phyloP scores from a whole-genome alignment of 2,797 vertebrate species.

The Silurus lanzhouensis region DNA sequence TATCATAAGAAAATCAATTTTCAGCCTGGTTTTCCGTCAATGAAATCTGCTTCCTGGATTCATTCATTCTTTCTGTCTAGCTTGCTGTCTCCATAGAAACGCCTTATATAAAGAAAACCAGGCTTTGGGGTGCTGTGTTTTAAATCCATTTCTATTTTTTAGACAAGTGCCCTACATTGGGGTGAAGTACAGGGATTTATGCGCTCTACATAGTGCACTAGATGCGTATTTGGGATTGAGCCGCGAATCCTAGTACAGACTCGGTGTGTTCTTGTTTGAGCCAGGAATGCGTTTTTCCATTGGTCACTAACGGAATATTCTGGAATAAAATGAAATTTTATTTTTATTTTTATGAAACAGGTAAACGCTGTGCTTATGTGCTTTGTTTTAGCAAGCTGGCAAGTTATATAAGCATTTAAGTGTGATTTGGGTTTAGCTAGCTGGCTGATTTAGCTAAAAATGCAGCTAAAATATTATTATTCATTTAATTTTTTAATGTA shows the following conservation, averaged over 20 bases:
- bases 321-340: not conserved
- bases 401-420: not conserved
- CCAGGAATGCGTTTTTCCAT: not conserved
- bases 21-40: rapidly evolving
- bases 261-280: not conserved
- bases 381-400: not conserved
- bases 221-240: not conserved
- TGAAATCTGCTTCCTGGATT: not conserved
- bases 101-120: not conserved
- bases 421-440: not conserved
- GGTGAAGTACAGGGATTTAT: not conserved
- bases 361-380: not conserved
- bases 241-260: too few relatives aligned
- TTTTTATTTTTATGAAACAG: not conserved
- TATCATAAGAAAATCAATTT: too few relatives aligned
- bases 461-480: not conserved
- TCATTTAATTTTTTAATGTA: not conserved
- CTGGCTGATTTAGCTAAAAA: not conserved
- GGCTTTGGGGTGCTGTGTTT: not conserved
- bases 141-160: not conserved
- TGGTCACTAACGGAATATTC: not conserved
- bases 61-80: not conserved
- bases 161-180: not conserved
- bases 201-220: not conserved
- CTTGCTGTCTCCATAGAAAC: conserved; percentile 42